Percentiles rank a stretch among this genome's conserved stretches.
Evolutionary conservation across 2,113 vertebrate genomes (phyloP).

Genomic region (Casuarius casuarius): DNA sequence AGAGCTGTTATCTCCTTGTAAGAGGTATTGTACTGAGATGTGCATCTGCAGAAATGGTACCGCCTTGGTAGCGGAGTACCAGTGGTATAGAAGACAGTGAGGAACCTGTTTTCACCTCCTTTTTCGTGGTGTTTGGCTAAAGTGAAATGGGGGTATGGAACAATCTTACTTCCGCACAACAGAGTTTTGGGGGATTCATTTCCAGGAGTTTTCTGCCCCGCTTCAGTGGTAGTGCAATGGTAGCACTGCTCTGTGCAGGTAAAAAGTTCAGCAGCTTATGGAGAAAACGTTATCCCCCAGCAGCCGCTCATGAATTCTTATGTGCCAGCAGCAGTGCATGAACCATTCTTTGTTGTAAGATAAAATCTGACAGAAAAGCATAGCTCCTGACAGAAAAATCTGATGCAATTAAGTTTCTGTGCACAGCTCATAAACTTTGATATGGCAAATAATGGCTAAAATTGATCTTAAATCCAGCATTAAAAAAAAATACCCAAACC

Average conservation of each 20-base stretch:
- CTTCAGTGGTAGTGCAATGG: neutral
- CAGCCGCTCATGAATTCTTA: slow-evolving; percentile 64
- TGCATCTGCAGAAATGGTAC: neutral
- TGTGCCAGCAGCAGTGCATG: slow-evolving; percentile 63
- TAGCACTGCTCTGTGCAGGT: neutral
- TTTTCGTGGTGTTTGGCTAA: neutral
- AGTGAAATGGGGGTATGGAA: neutral
- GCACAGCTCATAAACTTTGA: slow-evolving; percentile 68
- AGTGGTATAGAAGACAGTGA: fast-evolving
- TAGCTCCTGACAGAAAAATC: slow-evolving; percentile 62
- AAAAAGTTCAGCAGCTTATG: slow-evolving; percentile 62
- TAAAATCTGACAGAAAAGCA: slow-evolving; percentile 69
- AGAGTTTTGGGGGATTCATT: neutral
- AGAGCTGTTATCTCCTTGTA: neutral
- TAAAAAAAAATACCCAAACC: neutral
- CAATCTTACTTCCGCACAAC: fast-evolving
- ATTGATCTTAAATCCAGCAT: slow-evolving; percentile 60
- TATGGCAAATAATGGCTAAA: slow-evolving; percentile 62
- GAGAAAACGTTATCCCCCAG: slow-evolving; percentile 58
- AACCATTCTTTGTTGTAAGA: slow-evolving; percentile 63
- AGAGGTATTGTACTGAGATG: no score
- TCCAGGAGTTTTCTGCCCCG: neutral
- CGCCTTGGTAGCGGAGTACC: neutral
- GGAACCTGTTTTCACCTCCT: neutral
- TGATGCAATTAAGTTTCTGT: slow-evolving; percentile 68